Base-by-base conservation (phyloP, 2,888 invertebrate species). In the Antheraea yamamai region DNA sequence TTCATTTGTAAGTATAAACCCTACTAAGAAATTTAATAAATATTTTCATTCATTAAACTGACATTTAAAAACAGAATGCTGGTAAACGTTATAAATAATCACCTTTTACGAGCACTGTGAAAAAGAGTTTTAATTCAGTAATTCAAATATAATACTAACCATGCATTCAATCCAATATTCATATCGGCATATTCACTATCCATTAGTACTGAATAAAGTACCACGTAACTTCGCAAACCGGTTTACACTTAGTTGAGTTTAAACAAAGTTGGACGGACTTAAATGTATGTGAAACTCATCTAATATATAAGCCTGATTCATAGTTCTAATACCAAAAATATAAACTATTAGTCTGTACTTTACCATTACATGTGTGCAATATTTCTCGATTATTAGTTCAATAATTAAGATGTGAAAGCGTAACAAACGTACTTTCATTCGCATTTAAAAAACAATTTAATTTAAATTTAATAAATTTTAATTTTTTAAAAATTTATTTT, bases 1-100 rank as follows among this genome's bases (percentile, higher is more conserved):
- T 80, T 73, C 78, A 75, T 39, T 71, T 55, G 23, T 23, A 61
- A 23, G 20, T 2, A 61, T 30, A 26, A 30, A 4, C 16, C 20
- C 26, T 61, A 66, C 4, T 12, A 16, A 66, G 16, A 66, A 16
- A 66, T 66, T 30, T 16, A 66, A 66, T 16, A 26, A 10, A 66
- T 30, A 66, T 30, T 66, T 30, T 16, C 7, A 47, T 47, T 47
- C 0, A 47, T 47, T 47, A 47, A 12, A 47, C 47, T 7, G 2
- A 12, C 47, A 47, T 12, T 12, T 47, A 47, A 47, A 47, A 47
- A 20, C 55, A 20, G 7, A 55, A 20, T 20, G 55, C 20, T 18
- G 55, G 55, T 18, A 61, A 61, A 61, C 6, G 18, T 55, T 55
- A 2, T 20, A 55, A 10, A 12, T 61, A 20, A 8, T 61, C 12